Evolutionary conservation across 2,113 vertebrate species (phyloP).

Genomic region (Pluvialis apricaria): DNA sequence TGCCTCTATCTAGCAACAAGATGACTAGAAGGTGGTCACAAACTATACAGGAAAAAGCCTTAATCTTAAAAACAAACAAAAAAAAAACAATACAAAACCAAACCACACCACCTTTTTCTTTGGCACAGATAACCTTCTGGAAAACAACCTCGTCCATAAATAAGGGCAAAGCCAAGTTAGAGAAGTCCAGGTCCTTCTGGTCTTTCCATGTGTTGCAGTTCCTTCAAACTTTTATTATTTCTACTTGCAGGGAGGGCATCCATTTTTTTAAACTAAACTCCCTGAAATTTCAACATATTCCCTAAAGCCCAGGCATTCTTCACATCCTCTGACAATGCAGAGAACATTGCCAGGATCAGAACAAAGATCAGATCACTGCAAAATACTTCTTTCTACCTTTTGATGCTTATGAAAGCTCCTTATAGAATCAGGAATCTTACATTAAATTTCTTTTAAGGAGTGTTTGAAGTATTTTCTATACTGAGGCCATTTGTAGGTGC

Average conservation of each 20-base stretch:
- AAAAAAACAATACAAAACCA: background rate
- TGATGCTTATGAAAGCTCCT: background rate
- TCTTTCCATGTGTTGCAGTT: background rate
- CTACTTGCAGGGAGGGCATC: background rate
- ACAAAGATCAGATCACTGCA: background rate
- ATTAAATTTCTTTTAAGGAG: background rate
- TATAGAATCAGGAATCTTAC: background rate
- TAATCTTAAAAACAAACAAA: background rate
- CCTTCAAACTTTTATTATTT: background rate
- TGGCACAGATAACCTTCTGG: background rate
- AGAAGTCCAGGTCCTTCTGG: background rate
- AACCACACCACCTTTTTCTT: background rate
- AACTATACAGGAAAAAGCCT: background rate
- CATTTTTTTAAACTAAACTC: background rate
- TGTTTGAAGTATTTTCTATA: background rate
- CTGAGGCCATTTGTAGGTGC: background rate
- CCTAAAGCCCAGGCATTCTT: background rate
- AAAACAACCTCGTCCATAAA: background rate
- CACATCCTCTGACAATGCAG: background rate
- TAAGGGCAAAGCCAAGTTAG: background rate
- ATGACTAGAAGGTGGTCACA: background rate
- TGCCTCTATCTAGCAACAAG: background rate
- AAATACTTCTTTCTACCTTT: background rate
- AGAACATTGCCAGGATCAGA: background rate
- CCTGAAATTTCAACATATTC: background rate